Evolutionary conservation across 1,140 invertebrate genomes (phyloP), one percentile per base, ranked within the genome.

Genomic region (Calephelis nemesis): DNA sequence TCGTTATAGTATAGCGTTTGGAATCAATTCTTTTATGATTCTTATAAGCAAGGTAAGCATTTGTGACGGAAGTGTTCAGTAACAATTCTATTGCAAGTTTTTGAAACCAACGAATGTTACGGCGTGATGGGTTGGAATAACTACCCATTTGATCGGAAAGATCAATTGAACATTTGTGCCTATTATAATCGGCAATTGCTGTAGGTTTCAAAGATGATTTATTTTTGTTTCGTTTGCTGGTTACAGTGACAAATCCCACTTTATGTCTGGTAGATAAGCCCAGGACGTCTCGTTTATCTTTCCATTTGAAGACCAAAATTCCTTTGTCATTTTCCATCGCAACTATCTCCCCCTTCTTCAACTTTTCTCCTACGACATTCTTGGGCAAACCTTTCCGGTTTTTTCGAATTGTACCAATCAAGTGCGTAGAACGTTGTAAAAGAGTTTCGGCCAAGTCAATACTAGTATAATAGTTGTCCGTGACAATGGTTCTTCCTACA

Each of bases 361-460:
- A 49, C 47, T 65, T 65, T 39, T 12, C n/a, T 19, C 12, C 7
- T 39, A 65, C n/a, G 9, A 65, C 39, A 39, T 40, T 30, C 19
- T 65, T 65, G 8, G 63, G 63, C 19, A 65, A 65, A 8, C 19
- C 48, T 42, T 52, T 65, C 39, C 63, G 63, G 49, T 65, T 65
- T 50, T 65, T 65, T 8, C 48, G 7, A 9, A 65, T 30, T 39
- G 63, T 65, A 5, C 48, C 63, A 65, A 65, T 49, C 13, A 50
- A 49, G 11, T 65, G 63, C 8, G 63, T 65, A 9, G 10, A 19
- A 10, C 13, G 12, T 50, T 65, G 10, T 50, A 65, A 50, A 5
- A 65, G 13, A 49, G 11, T 39, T 39, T 65, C 10, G 11, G 63
- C 63, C n/a, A 65, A 65, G 7, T 65, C 63, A 5, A 65, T 12